Percentiles rank a stretch among this genome's conserved stretches.
phyloP scores from a whole-genome alignment of 1,140 invertebrate species.

The Aphis craccivora region DNA sequence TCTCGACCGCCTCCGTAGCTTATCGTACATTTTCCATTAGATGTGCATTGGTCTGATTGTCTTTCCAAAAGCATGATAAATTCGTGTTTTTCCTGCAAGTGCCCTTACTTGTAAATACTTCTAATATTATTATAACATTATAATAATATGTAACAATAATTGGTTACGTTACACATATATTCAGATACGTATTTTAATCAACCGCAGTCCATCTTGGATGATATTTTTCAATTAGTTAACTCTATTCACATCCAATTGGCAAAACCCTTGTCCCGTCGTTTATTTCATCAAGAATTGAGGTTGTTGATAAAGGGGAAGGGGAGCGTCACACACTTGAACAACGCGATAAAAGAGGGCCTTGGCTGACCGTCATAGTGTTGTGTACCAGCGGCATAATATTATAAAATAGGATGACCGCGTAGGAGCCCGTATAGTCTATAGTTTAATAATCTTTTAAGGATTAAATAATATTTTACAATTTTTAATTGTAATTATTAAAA shows the following conservation, averaged over 20 bases:
- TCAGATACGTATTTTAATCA: neutral
- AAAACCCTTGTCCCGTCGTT: conserved; percentile 3
- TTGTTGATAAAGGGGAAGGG: neutral
- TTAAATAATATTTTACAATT: no score
- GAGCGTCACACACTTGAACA: neutral
- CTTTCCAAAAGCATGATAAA: neutral
- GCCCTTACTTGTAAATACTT: neutral
- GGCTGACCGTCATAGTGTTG: neutral
- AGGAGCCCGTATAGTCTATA: neutral
- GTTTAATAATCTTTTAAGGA: no score
- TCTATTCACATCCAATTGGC: conserved; percentile 20
- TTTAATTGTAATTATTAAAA: no score
- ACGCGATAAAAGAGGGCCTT: neutral
- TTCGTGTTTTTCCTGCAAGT: neutral
- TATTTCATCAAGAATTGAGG: neutral
- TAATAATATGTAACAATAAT: neutral
- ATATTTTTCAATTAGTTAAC: neutral
- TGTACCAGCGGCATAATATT: neutral
- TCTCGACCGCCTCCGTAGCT: neutral
- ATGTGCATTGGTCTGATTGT: neutral
- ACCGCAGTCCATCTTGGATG: neutral
- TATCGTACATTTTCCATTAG: neutral
- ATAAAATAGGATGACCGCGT: neutral
- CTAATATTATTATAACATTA: neutral
- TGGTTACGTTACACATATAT: neutral